These are phyloP conservation scores for Unio pictorum DNA, from an alignment of 2,888 invertebrate species.

Conservation along the genomic window DNA sequence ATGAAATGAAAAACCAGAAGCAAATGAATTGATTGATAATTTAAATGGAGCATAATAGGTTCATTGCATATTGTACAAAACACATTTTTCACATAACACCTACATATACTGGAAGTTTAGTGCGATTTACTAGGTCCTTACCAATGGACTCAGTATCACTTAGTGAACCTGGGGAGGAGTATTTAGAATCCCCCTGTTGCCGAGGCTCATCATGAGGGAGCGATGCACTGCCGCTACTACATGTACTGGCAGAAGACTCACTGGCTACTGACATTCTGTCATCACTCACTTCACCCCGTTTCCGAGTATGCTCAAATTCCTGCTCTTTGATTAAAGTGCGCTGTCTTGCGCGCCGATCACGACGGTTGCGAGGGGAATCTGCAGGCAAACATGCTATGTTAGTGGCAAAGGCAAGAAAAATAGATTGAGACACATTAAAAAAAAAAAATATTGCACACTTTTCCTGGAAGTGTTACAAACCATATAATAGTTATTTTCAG, in stretches of 20 bases:
- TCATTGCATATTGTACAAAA: too few species aligned
- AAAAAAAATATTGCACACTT: neutral
- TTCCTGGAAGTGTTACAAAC: neutral
- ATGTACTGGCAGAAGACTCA: slow-evolving; percentile 49
- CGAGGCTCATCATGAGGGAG: slow-evolving; percentile 16
- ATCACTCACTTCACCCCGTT: slow-evolving; percentile 27
- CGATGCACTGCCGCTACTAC: slow-evolving; percentile 37
- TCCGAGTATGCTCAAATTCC: slow-evolving; percentile 33
- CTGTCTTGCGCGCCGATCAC: slow-evolving; percentile 55
- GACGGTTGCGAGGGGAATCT: slow-evolving; percentile 44
- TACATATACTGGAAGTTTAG: too few species aligned
- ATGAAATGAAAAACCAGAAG: too few species aligned
- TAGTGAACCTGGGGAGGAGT: slow-evolving; percentile 48
- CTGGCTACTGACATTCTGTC: slow-evolving; percentile 51
- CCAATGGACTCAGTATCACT: slow-evolving; percentile 47
- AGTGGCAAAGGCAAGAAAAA: slow-evolving; percentile 18
- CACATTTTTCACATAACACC: too few species aligned
- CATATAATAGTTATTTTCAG: neutral
- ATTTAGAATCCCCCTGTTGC: slow-evolving; percentile 30
- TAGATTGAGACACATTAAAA: neutral
- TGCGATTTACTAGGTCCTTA: slow-evolving; percentile 17
- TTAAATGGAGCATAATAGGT: slow-evolving; percentile 4
- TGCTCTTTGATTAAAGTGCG: slow-evolving; percentile 58
- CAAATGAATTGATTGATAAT: neutral
- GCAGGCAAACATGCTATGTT: slow-evolving; percentile 42